These are phyloP conservation scores for Pandemis corylana DNA, from an alignment of 2,888 invertebrate genomes.

Conservation along the genomic window DNA sequence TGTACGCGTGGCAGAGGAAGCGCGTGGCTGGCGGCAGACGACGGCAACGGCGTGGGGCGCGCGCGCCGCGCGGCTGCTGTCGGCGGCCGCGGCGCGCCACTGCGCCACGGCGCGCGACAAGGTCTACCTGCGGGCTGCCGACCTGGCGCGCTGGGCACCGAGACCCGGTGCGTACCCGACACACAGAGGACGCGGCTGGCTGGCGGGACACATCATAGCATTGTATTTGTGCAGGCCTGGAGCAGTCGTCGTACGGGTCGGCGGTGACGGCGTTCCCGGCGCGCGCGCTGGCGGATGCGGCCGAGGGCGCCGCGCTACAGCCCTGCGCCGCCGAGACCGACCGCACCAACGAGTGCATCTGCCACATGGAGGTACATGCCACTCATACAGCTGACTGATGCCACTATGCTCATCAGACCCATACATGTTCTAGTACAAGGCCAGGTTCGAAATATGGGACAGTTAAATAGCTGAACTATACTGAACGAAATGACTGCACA, in stretches of 20 bases:
- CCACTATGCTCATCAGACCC: too few species aligned
- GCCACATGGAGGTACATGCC: conserved; percentile 88
- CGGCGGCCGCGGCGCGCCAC: conserved; percentile 87
- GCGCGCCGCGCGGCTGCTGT: conserved; percentile 81
- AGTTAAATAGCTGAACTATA: too few species aligned
- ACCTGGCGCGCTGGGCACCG: conserved; percentile 92
- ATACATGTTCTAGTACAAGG: too few species aligned
- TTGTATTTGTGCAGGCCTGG: conserved; percentile 83
- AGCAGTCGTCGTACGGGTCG: conserved; percentile 89
- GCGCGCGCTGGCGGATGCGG: conserved; percentile 66
- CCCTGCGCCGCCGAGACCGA: conserved; percentile 89
- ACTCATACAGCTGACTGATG: too few species aligned
- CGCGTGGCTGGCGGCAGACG: conserved; percentile 92
- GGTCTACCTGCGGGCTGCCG: conserved; percentile 91
- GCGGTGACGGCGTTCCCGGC: conserved; percentile 90
- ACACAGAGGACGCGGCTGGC: too few species aligned
- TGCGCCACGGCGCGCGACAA: conserved; percentile 91
- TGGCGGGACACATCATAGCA: neutral
- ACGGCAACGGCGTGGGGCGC: conserved; percentile 95
- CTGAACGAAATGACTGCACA: too few species aligned
- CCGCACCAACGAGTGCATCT: conserved; percentile 90
- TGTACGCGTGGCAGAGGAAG: conserved; percentile 95
- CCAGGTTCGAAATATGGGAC: too few species aligned
- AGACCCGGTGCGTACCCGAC: conserved; percentile 87
- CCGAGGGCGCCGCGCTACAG: conserved; percentile 67